Evolutionary conservation across 2,113 vertebrate genomes (phyloP).

Genomic region (Riparia riparia): DNA sequence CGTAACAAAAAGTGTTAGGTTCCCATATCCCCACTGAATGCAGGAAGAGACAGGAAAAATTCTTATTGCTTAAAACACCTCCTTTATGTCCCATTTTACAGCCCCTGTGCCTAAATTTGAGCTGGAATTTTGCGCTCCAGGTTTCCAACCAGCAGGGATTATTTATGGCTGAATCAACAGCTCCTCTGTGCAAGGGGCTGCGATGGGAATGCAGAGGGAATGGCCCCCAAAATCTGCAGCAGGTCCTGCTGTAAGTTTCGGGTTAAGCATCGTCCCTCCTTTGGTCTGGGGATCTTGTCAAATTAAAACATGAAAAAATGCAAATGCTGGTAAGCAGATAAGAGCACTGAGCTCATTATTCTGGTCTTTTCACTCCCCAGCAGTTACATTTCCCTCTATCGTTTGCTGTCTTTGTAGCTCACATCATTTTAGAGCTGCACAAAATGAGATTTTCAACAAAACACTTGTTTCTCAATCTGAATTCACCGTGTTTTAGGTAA

Average conservation of each 20-base stretch:
- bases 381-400: background rate
- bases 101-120: background rate
- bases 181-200: background rate
- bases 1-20: background rate
- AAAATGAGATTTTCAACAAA: constrained; percentile 16
- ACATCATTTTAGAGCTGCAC: background rate
- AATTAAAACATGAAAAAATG: background rate
- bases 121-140: background rate
- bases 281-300: background rate
- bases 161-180: background rate
- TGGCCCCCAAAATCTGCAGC: background rate
- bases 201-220: background rate
- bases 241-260: background rate
- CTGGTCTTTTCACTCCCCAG: background rate
- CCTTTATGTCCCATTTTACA: background rate
- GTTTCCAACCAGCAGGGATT: background rate
- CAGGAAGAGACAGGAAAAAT: background rate
- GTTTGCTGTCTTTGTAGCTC: background rate
- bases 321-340: background rate
- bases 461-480: background rate
- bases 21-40: background rate
- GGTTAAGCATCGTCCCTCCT: background rate
- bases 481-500: background rate
- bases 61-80: background rate
- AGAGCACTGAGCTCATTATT: background rate